A percentile compares a stretch with the other conserved stretches of the same genome.
Evolutionary conservation across 2,797 vertebrate species (phyloP).

Genomic region (Sebastes nivosus): DNA sequence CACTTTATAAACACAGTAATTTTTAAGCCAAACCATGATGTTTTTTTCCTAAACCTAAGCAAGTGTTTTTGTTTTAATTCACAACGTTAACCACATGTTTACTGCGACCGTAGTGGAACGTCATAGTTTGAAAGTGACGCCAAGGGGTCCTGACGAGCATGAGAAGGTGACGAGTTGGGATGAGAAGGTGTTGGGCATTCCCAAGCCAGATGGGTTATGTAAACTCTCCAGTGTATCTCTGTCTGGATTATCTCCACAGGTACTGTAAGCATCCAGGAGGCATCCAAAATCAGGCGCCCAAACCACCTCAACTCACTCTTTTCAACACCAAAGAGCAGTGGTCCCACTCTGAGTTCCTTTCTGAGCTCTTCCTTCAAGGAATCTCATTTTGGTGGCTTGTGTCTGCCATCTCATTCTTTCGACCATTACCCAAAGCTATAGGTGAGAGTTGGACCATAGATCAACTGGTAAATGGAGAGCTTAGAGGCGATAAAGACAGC

Average conservation of each 20-base stretch:
- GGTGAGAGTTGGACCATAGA: not conserved
- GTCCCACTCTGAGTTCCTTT: not conserved
- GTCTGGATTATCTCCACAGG: slow-evolving; percentile 18
- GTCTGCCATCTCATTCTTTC: too few species aligned
- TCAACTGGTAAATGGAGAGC: not conserved
- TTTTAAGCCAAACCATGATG: too few species aligned
- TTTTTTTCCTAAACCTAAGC: too few species aligned
- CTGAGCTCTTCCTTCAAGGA: not conserved
- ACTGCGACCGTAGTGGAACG: too few species aligned
- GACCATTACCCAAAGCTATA: not conserved
- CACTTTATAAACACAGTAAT: too few species aligned
- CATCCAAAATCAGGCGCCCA: not conserved
- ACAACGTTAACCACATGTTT: too few species aligned
- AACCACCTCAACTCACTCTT: not conserved
- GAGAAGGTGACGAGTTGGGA: too few species aligned
- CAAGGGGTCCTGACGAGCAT: too few species aligned
- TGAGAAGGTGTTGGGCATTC: too few species aligned
- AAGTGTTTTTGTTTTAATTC: too few species aligned
- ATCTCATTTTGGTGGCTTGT: not conserved
- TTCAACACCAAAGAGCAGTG: not conserved
- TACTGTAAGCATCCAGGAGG: not conserved
- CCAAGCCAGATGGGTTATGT: not conserved
- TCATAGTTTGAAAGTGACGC: too few species aligned
- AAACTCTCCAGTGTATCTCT: slow-evolving; percentile 19
- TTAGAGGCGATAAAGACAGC: not conserved